Base-by-base conservation (phyloP, 2,797 vertebrate species). In the Coregonus suidteri region DNA sequence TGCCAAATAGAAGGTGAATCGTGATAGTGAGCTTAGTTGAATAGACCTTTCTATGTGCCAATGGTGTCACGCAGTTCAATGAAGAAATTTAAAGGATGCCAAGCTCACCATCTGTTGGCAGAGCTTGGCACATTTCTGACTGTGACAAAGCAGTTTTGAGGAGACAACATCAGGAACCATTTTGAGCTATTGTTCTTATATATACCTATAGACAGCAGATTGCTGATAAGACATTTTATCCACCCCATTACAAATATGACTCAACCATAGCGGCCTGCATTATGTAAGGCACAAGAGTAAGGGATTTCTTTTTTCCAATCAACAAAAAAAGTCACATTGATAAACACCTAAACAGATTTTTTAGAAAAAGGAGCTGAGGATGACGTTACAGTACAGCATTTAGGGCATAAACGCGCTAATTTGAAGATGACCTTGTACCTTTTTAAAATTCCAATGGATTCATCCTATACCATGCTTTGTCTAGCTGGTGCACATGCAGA, bases 71-170 rank as follows among this genome's bases (percentile, higher is more conserved):
- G 35, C 54, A 74, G 68, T 41, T 30, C 59, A 35, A 80, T 75
- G 56, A 70, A 82, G 77, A 3, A 1, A 73, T 56, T 76, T 80
- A 79, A 86, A 84, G 62, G 82, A 83, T 79, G 86, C 85, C 87
- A 89, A 86, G 87, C 81, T 87, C 86, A 86, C 90, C 89, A 88
- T 90, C 88, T 91, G 88, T 89, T 83, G 84, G 86, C 79, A 71
- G 77, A 84, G 76, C 51, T 75, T 52, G 77, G 83, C 67, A 87
- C 85, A 84, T 77, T 76, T 83, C 77, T 73, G 75, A 71, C 76
- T 75, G 70, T 84, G 83, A 85, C 86, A 86, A 71, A 81, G 78
- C 74, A 75, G 34, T 75, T 81, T 75, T 83, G 80, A 87, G 77
- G 89, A 13, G 54, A 72, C 31, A 34, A 34, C 3, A 34, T 34